Evolutionary conservation across 2,797 vertebrate genomes (phyloP).

Genomic region (Coregonus sp.): DNA sequence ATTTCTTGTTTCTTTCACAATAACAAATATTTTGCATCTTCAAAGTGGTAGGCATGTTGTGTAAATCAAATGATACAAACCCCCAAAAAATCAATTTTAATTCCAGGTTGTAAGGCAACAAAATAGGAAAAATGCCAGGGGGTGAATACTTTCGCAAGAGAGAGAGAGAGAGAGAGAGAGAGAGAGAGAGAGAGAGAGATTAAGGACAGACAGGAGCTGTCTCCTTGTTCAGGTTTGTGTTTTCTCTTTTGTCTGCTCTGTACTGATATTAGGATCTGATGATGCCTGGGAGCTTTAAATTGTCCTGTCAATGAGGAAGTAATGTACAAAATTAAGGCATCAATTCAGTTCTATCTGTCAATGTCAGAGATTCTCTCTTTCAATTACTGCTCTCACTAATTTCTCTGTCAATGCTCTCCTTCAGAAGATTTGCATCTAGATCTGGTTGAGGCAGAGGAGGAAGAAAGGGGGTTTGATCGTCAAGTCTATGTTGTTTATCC

Average conservation of each 20-base stretch:
- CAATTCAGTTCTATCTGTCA: not conserved
- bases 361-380: not conserved
- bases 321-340: not conserved
- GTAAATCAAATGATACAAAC: no score
- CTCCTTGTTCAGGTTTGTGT: slow-evolving; percentile 11
- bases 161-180: no score
- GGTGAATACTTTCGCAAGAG: no score
- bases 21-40: no score
- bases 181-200: slow-evolving; percentile 6
- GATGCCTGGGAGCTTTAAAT: not conserved
- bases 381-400: not conserved
- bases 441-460: not conserved
- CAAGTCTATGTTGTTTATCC: not conserved
- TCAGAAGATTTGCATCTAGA: not conserved
- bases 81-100: no score
- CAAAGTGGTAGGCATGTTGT: no score
- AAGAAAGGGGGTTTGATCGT: not conserved
- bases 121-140: no score
- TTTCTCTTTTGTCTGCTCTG: not conserved
- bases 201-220: not conserved
- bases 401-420: not conserved
- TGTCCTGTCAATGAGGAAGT: not conserved
- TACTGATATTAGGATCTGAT: not conserved
- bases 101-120: no score
- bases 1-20: no score